phyloP scores from a whole-genome alignment of 2,888 invertebrate genomes.

The Morinoia aosen region DNA sequence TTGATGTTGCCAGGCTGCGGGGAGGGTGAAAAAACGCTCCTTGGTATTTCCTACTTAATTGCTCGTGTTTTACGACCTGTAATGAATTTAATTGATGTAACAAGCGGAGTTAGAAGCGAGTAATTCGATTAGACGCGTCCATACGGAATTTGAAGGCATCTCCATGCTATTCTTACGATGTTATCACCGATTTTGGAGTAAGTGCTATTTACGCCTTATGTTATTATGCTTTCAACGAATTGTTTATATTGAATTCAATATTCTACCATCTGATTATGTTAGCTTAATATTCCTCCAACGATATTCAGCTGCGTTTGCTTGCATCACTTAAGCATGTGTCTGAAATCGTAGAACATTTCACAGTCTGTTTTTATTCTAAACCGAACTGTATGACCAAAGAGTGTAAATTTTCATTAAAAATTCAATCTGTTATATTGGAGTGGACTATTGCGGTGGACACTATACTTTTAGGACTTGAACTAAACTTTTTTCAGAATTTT shows the following conservation, averaged over 20 bases:
- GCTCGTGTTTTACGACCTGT: constrained; percentile 52
- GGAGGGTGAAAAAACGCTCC: background rate
- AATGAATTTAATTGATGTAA: constrained; percentile 51
- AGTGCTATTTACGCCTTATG: background rate
- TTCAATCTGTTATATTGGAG: too few relatives aligned
- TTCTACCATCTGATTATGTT: background rate
- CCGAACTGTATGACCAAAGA: too few relatives aligned
- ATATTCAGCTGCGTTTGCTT: background rate
- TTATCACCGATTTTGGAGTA: background rate
- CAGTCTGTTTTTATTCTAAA: background rate
- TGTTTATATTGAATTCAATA: background rate
- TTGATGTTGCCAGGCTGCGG: constrained; percentile 29
- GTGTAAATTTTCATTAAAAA: too few relatives aligned
- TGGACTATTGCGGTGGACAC: too few relatives aligned
- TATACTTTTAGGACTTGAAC: too few relatives aligned
- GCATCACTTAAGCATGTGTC: background rate
- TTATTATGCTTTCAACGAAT: background rate
- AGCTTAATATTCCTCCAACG: background rate
- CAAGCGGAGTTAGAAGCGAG: constrained; percentile 44
- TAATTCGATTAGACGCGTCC: constrained; percentile 40
- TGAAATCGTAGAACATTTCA: background rate
- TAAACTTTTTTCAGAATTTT: too few relatives aligned
- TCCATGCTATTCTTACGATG: constrained; percentile 6
- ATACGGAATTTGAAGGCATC: constrained; percentile 9
- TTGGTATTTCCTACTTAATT: constrained; percentile 51